Conservation (phyloP, 2,888 invertebrate genomes). For the Orthosia gothica region DNA sequence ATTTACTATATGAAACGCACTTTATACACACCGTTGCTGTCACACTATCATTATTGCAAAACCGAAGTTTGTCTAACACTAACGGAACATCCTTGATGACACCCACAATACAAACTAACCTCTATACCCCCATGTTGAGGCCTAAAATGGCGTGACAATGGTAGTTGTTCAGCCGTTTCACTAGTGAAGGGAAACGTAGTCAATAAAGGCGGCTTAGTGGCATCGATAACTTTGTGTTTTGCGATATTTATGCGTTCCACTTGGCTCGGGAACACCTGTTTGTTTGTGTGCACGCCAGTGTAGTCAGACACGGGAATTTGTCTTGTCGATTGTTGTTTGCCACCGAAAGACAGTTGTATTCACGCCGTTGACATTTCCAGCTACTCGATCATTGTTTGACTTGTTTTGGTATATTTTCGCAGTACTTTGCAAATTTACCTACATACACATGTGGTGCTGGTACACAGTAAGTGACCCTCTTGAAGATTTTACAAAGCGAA, state of each 20-base stretch:
- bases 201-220: slow-evolving; percentile 89
- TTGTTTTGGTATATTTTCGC: not conserved
- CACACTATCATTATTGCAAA: slow-evolving; percentile 86
- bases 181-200: slow-evolving; percentile 81
- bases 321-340: slow-evolving; percentile 56
- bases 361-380: slow-evolving; percentile 18
- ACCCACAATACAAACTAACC: slow-evolving; percentile 59
- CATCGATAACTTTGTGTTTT: slow-evolving; percentile 90
- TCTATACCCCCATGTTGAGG: slow-evolving; percentile 61
- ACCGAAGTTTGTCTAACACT: slow-evolving; percentile 77
- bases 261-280: slow-evolving; percentile 84
- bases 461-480: no score
- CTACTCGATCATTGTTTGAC: slow-evolving; percentile 10
- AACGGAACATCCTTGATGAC: slow-evolving; percentile 70
- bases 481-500: no score
- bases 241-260: slow-evolving; percentile 87
- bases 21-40: slow-evolving; percentile 80
- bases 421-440: not conserved
- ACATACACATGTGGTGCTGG: not conserved
- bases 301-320: slow-evolving; percentile 45
- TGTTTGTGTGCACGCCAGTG: slow-evolving; percentile 71
- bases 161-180: slow-evolving; percentile 72
- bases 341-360: slow-evolving; percentile 37
- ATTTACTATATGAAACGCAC: slow-evolving; percentile 84
- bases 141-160: slow-evolving; percentile 60